Base-by-base conservation (phyloP, 2,888 invertebrate genomes). In the Tolmerus cingulatus region DNA sequence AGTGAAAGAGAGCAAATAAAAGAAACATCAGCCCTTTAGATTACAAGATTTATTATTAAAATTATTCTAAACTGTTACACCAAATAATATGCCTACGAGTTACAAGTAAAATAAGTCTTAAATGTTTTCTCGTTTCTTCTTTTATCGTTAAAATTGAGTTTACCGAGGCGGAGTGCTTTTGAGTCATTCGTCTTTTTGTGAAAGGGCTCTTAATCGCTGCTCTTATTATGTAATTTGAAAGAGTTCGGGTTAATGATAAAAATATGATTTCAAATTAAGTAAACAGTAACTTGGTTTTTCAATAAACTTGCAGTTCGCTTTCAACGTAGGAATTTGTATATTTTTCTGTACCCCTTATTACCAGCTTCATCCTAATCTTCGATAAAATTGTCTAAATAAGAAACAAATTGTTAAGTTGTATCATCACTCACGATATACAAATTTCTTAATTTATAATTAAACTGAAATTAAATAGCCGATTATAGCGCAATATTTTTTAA, bases 31-130 rank as follows among this genome's bases (percentile, higher is more conserved):
- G 30, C 37, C 16, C 74, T 86, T 37, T 87, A 86, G 87, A 82
- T 87, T 88, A 88, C 87, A 88, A 88, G 88, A 87, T 88, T 88
- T 88, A 87, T 88, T 87, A 88, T 78, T 87, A 88, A 87, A 87
- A 88, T 88, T 87, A 88, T 77, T 57, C 87, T 84, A 87, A 88
- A 87, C 86, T 87, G 87, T 84, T 88, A 88, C 88, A 88, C 88
- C 87, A 86, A 77, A 86, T 86, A 46, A 86, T 86, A 86, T 66
- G 46, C n/a, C 85, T 85, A 85, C 85, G 27, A 85, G 74, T 74
- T 85, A 85, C 85, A 85, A 85, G 74, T 85, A 27, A 85, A 74
- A 55, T 81, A 76, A 79, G 85, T 85, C 85, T 85, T 85, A 46
- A 85, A 43, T 74, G 30, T 85, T 66, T 66, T 27, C 66, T 66